Evolutionary conservation across 1,140 invertebrate species (phyloP).

Genomic region (Medauroidea extradentata): DNA sequence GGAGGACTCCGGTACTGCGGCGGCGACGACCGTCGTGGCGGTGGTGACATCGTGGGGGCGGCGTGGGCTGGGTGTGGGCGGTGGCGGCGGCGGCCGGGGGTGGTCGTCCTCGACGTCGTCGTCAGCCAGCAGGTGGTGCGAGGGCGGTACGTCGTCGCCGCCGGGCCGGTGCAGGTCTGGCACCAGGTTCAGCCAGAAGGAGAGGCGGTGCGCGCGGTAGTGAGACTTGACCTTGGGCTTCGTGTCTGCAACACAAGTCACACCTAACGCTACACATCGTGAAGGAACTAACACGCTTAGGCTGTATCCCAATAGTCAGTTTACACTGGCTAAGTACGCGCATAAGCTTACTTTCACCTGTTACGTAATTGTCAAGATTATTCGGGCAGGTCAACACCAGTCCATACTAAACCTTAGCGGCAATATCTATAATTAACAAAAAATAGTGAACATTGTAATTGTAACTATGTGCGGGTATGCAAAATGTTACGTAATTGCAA

Average conservation of each 20-base stretch:
- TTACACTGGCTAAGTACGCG: too few relatives aligned
- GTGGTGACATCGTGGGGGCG: slow-evolving; percentile 32
- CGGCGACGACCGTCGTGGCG: slow-evolving; percentile 40
- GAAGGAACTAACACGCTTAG: too few relatives aligned
- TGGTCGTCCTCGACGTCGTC: slow-evolving; percentile 50
- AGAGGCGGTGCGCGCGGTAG: slow-evolving; percentile 90
- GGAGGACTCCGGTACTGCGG: slow-evolving; percentile 35
- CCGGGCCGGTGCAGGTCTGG: slow-evolving; percentile 91
- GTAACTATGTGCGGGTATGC: too few relatives aligned
- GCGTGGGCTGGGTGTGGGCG: slow-evolving; percentile 25
- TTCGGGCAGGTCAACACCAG: too few relatives aligned
- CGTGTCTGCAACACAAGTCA: slow-evolving; percentile 63
- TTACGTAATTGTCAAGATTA: too few relatives aligned
- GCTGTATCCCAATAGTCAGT: too few relatives aligned
- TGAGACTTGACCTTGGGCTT: slow-evolving; percentile 89
- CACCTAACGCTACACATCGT: too few relatives aligned
- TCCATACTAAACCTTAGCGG: too few relatives aligned
- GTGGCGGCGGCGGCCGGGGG: slow-evolving; percentile 29
- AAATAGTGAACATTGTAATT: too few relatives aligned
- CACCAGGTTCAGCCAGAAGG: slow-evolving; percentile 93
- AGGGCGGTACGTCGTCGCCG: slow-evolving; percentile 74
- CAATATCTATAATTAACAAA: too few relatives aligned
- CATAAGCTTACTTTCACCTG: too few relatives aligned
- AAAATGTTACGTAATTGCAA: too few relatives aligned
- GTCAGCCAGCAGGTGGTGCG: slow-evolving; percentile 80